Conservation (phyloP, 2,888 invertebrate species). For the Lasioglossum pauxillum region DNA sequence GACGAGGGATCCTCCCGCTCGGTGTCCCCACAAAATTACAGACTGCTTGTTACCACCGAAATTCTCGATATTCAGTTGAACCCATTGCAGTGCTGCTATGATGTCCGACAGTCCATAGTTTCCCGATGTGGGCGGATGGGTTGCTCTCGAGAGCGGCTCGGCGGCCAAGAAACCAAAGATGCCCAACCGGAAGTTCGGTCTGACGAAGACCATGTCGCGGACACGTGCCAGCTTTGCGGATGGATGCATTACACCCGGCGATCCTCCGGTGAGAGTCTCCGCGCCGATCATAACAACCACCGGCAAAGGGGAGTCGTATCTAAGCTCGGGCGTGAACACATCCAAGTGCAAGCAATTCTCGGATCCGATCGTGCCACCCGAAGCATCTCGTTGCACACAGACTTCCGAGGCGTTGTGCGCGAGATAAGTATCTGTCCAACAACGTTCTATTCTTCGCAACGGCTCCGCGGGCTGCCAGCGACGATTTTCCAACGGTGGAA, state of each 20-base stretch:
- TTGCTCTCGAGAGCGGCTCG: slow-evolving; percentile 88
- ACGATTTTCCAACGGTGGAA: slow-evolving; percentile 89
- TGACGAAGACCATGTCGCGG: slow-evolving; percentile 93
- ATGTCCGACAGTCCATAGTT: slow-evolving; percentile 95
- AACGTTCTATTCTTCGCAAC: slow-evolving; percentile 88
- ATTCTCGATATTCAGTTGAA: slow-evolving; percentile 91
- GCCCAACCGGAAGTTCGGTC: slow-evolving; percentile 92
- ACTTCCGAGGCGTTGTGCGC: slow-evolving; percentile 89
- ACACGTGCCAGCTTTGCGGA: slow-evolving; percentile 91
- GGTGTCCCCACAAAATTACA: slow-evolving; percentile 93
- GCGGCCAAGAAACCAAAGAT: slow-evolving; percentile 92
- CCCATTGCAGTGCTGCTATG: slow-evolving; percentile 91
- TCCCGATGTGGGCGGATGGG: slow-evolving; percentile 91
- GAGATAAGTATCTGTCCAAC: slow-evolving; percentile 91
- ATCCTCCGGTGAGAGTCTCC: slow-evolving; percentile 91
- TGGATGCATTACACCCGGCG: slow-evolving; percentile 90
- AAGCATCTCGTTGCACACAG: slow-evolving; percentile 90
- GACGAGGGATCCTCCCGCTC: slow-evolving; percentile 93
- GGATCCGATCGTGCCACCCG: slow-evolving; percentile 88
- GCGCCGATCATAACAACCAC: slow-evolving; percentile 94
- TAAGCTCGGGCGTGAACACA: slow-evolving; percentile 92
- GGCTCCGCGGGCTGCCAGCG: slow-evolving; percentile 90
- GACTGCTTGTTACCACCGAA: slow-evolving; percentile 93
- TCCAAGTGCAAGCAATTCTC: slow-evolving; percentile 95
- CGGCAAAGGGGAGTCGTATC: slow-evolving; percentile 91